Base-by-base conservation (phyloP, 2,113 vertebrate genomes). In the Benitochromis conjunctus region DNA sequence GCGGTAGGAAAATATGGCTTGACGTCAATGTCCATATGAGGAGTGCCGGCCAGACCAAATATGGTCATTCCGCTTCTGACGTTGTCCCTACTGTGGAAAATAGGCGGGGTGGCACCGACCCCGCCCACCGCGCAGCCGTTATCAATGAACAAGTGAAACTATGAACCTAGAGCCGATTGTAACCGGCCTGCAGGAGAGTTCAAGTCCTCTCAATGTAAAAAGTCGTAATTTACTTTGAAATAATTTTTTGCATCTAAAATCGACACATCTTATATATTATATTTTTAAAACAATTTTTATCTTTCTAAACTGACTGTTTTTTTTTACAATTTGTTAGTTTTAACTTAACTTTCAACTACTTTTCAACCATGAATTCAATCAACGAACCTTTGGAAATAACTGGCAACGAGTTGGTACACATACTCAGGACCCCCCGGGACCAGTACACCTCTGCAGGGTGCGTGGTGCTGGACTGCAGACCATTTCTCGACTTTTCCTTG, bases 401-500 rank as follows among this genome's bases (percentile, higher is more conserved):
- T 16, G 89, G 95, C 48, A 60, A 78, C 14, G 96, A 96, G 89
- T 86, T 97, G 90, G 94, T 95, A 5, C 91, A 94, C 80, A 91
- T 97, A 38, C 94, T 98, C 84, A 92, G 94, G 66, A 96, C 96
- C 7, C 95, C 95, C 18, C 85, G 62, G 66, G 95, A 97, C 16
- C 91, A 86, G 77, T 92, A 90, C 87, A 38, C 90, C 38, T 91
- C 94, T 13, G 95, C 91, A 3, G 94, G 95, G 3, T 96, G 94
- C 1, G 94, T 97, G 91, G 84, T 97, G 81, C 93, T 98, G 57
- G 97, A 98, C 95, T 98, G 97, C 88, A 95, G 97, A 34, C 97
- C 97, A 9, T 98, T 97, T 89, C 95, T 97, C 19, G 94, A 96
- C 6, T 97, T 96, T 82, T 97, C 96, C 51, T 83, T 92, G 18